These are phyloP conservation scores for Myotis planiceps DNA, from an alignment of 2,797 vertebrate genomes.

Conservation along the genomic window DNA sequence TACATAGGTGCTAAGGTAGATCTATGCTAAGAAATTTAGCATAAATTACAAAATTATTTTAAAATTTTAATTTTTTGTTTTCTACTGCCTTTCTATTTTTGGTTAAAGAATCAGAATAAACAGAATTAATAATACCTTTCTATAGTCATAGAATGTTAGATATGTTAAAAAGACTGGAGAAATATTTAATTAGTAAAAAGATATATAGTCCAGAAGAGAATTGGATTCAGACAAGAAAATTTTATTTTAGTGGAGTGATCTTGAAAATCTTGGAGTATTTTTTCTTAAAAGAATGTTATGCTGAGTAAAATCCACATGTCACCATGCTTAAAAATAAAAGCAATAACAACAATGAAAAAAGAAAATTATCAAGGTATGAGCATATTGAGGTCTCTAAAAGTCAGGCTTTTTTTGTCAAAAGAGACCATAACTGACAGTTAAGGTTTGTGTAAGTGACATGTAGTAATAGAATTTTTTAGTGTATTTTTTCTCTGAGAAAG, in stretches of 20 bases:
- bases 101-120: neutral
- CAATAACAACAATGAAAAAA: neutral
- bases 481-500: neutral
- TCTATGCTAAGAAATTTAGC: neutral
- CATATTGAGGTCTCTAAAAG: neutral
- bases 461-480: neutral
- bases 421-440: neutral
- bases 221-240: neutral
- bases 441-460: neutral
- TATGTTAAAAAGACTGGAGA: neutral
- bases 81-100: neutral
- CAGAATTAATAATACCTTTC: neutral
- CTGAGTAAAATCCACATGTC: neutral
- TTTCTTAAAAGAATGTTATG: neutral
- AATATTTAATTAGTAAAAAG: neutral
- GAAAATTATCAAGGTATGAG: neutral
- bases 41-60: neutral
- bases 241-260: neutral
- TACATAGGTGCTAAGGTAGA: neutral
- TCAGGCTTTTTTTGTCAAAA: neutral
- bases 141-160: neutral
- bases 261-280: neutral
- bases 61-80: neutral
- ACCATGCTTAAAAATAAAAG: neutral
- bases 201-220: neutral